Base-by-base conservation (phyloP, 2,113 vertebrate genomes). In the Brachypteracias leptosomus region DNA sequence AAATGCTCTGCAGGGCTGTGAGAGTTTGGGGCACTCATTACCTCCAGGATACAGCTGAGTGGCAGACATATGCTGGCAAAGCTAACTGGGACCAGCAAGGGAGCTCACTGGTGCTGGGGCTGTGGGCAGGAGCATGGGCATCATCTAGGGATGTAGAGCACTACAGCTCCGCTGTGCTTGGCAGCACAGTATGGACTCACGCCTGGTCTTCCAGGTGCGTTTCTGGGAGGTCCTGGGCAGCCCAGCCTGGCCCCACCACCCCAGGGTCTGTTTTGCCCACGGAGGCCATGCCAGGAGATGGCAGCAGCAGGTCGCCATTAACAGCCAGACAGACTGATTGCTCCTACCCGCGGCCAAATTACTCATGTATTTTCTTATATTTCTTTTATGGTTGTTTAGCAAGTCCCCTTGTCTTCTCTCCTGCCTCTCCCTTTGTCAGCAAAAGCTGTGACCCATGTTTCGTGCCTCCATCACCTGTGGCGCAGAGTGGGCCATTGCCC, bases 401-500 rank as follows among this genome's bases (percentile, higher is more conserved):
- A 36, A 55, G 9, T 17, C 3, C 17, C 11, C n/a, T 31, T 29
- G 55, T 28, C 8, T 29, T n/a, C 17, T 54, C 4, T 28, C 38
- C 61, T 7, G 11, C 72, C 13, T 33, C 21, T 24, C 20, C 21
- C 6, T 40, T 31, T 22, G 13, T 21, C 46, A 54, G 25, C 21
- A 62, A 40, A 58, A 72, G 22, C 52, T 42, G 8, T 29, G 61
- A 6, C 9, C 7, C 7, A 18, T 7, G 10, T 65, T 42, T 16
- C 1, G 0, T 49, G n/a, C 38, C 33, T 35, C 58, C 9, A 8
- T 17, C 10, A 8, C 11, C 26, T 1, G 0, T 1, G 1, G 6
- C 24, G 35, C 24, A 3, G n/a, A n/a, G n/a, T 3, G 13, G 28
- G 44, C 24, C 24, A 5, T 15, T 16, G 16, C 49, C 11, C 14